Conservation (phyloP, 1,140 invertebrate genomes). For the Temnothorax longispinosus region DNA sequence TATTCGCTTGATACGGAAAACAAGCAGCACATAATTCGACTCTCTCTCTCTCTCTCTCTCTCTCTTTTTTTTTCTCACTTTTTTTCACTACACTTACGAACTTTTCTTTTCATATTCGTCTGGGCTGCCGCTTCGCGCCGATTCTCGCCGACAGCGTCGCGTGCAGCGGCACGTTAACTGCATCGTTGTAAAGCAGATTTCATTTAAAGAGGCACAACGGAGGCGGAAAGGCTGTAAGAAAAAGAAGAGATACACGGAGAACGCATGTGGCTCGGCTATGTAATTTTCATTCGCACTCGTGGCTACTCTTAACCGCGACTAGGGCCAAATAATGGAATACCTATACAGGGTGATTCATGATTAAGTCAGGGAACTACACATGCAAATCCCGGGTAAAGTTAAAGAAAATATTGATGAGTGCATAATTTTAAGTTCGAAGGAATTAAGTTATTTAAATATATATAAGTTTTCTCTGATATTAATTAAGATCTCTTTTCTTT, state of each 20-base stretch:
- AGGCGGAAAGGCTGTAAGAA: constrained; percentile 24
- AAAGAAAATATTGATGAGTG: not conserved
- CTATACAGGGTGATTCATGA: constrained; percentile 25
- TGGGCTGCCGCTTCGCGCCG: not conserved
- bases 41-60: not conserved
- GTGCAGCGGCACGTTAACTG: constrained; percentile 58
- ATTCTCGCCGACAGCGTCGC: constrained; percentile 41
- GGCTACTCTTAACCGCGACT: constrained; percentile 48
- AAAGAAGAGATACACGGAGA: constrained; percentile 10
- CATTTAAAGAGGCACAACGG: constrained; percentile 53
- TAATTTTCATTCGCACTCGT: constrained; percentile 62
- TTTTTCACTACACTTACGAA: not conserved
- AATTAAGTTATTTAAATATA: not conserved
- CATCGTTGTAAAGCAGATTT: constrained; percentile 62
- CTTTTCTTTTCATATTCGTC: constrained; percentile 35
- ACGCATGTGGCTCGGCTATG: constrained; percentile 16
- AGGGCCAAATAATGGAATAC: constrained; percentile 65
- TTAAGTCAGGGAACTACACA: not conserved
- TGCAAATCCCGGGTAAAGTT: not conserved
- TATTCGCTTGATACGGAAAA: constrained; percentile 21
- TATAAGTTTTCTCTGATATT: not conserved
- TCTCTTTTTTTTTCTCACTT: not conserved
- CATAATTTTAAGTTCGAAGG: not conserved
- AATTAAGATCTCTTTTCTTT: not conserved
- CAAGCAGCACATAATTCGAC: not conserved